These are phyloP conservation scores for Thaumetopoea pityocampa DNA, from an alignment of 1,140 invertebrate species.

Conservation along the genomic window DNA sequence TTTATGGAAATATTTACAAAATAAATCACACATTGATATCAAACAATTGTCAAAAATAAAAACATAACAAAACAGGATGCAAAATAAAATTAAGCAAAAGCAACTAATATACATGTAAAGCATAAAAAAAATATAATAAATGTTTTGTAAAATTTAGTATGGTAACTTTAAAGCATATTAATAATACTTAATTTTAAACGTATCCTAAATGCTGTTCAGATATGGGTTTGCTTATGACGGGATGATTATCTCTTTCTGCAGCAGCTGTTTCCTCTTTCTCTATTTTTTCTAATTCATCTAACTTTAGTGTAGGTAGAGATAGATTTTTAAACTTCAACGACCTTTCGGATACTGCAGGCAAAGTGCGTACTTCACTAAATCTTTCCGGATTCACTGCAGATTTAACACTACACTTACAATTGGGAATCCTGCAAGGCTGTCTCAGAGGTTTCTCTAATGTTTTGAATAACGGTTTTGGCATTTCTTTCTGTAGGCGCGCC, in stretches of 20 bases:
- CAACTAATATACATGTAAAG: constrained; percentile 24
- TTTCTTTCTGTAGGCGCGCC: constrained; percentile 46
- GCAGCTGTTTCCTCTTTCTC: constrained; percentile 39
- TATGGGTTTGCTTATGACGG: constrained; percentile 60
- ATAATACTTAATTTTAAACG: constrained; percentile 60
- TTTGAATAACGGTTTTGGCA: constrained; percentile 32
- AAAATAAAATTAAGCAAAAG: constrained; percentile 18
- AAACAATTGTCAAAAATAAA: constrained; percentile 20
- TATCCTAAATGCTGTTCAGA: constrained; percentile 83
- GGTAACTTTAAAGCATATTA: constrained; percentile 22
- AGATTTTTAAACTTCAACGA: constrained; percentile 58
- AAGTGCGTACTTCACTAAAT: constrained; percentile 49
- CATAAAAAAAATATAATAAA: constrained; percentile 8
- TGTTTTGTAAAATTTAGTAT: constrained; percentile 22
- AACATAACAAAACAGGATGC: constrained; percentile 13
- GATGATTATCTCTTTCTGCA: constrained; percentile 46
- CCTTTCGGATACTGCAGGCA: constrained; percentile 45
- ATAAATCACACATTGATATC: constrained; percentile 33
- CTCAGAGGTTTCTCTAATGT: constrained; percentile 44
- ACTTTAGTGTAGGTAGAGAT: constrained; percentile 60
- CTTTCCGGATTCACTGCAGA: constrained; percentile 26
- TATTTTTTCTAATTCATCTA: constrained; percentile 52
- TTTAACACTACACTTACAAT: constrained; percentile 60
- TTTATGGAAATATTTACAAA: constrained; percentile 46
- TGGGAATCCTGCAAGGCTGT: constrained; percentile 59